A percentile compares a stretch with the other conserved stretches of the same genome.
These are phyloP conservation scores for Oryzias javanicus DNA, from an alignment of 2,113 vertebrate species.

Conservation along the genomic window DNA sequence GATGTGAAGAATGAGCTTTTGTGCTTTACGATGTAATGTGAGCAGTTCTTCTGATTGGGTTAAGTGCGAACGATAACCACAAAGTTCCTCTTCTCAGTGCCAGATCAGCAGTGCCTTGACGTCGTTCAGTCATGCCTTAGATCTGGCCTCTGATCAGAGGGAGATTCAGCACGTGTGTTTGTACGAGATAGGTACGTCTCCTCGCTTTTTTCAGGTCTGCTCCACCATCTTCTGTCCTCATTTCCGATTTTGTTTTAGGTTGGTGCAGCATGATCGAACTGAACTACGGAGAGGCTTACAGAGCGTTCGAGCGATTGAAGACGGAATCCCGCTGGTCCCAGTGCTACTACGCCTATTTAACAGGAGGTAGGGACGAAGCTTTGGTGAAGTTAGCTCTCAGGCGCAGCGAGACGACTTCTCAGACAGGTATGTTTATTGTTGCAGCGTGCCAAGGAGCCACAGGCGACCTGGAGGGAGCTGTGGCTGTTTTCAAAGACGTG, in stretches of 20 bases:
- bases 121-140: slow-evolving; percentile 88
- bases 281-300: slow-evolving; percentile 86
- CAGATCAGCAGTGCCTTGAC: slow-evolving; percentile 93
- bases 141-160: slow-evolving; percentile 88
- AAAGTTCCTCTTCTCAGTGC: slow-evolving; percentile 75
- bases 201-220: background rate
- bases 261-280: slow-evolving; percentile 99
- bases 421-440: background rate
- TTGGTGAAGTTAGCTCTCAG: background rate
- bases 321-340: slow-evolving; percentile 94
- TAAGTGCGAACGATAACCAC: slow-evolving; percentile 11
- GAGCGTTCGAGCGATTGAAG: slow-evolving; percentile 89
- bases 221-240: background rate
- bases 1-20: background rate
- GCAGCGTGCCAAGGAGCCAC: slow-evolving; percentile 91
- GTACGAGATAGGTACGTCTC: slow-evolving; percentile 89
- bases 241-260: slow-evolving; percentile 70
- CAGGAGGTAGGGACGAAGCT: slow-evolving; percentile 78
- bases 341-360: slow-evolving; percentile 94
- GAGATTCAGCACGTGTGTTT: slow-evolving; percentile 95
- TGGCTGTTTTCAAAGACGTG: slow-evolving; percentile 87
- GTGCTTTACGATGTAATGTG: background rate
- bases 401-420: background rate
- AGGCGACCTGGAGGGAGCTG: slow-evolving; percentile 83
- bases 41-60: background rate